Percentiles rank a stretch among this genome's conserved stretches.
Evolutionary conservation across 2,113 vertebrate genomes (phyloP).

Genomic region (Phylloscopus whistleri): DNA sequence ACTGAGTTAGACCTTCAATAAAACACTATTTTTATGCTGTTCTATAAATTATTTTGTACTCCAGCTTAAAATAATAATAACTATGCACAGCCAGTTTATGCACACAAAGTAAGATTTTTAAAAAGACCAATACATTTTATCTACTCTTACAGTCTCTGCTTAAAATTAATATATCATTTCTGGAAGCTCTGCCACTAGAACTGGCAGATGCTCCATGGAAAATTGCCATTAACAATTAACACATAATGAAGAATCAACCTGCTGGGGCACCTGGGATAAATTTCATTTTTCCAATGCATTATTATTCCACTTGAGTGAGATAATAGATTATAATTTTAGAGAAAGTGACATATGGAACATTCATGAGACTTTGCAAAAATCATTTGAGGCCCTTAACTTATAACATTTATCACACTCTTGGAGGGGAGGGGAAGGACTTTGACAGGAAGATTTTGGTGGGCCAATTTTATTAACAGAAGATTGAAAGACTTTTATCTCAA

Average conservation of each 20-base stretch:
- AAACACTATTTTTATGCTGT: not conserved
- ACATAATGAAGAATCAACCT: constrained; percentile 64
- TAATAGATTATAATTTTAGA: constrained; percentile 61
- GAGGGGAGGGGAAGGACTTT: not conserved
- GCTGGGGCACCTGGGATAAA: constrained; percentile 60
- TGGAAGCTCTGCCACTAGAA: constrained; percentile 13
- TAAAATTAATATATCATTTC: constrained; percentile 42
- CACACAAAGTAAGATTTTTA: not conserved
- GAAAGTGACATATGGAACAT: constrained; percentile 53
- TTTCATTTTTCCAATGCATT: constrained; percentile 37
- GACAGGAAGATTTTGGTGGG: not conserved
- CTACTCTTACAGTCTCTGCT: not conserved
- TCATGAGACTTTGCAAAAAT: constrained; percentile 39
- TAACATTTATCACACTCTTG: not conserved
- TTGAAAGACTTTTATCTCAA: not conserved
- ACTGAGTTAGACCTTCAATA: not conserved
- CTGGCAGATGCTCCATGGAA: constrained; percentile 58
- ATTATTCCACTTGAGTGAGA: constrained; percentile 58
- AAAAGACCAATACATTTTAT: not conserved
- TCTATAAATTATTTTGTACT: not conserved
- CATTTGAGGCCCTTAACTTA: constrained; percentile 33
- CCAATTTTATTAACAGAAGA: not conserved
- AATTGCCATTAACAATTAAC: constrained; percentile 59
- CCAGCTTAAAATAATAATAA: not conserved
- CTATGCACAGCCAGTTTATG: not conserved